Conservation (phyloP, 1,140 invertebrate genomes). For the Pentalonia nigronervosa region DNA sequence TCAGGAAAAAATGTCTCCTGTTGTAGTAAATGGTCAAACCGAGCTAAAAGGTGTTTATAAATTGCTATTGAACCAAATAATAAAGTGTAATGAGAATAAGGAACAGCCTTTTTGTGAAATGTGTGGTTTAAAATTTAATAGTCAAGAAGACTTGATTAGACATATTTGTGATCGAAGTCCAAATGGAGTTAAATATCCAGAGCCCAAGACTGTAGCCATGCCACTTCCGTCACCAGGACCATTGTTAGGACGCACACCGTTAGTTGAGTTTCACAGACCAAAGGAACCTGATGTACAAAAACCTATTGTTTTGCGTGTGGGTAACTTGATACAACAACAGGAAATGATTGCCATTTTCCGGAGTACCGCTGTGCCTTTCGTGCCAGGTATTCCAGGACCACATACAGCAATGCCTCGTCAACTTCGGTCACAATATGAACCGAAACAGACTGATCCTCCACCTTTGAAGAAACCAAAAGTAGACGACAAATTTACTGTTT, state of each 20-base stretch:
- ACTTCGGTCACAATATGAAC: constrained; percentile 48
- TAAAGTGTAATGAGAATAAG: constrained; percentile 39
- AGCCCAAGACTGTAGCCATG: constrained; percentile 74
- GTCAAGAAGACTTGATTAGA: constrained; percentile 19
- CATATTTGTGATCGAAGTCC: constrained; percentile 42
- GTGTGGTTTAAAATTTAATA: constrained; percentile 49
- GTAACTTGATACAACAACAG: constrained; percentile 39
- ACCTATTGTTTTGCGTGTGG: not conserved
- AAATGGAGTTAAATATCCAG: constrained; percentile 62
- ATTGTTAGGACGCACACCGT: constrained; percentile 77
- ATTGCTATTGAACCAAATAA: constrained; percentile 33
- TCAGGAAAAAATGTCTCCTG: not conserved
- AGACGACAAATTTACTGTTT: constrained; percentile 37
- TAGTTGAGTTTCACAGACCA: constrained; percentile 70
- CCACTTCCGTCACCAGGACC: constrained; percentile 66
- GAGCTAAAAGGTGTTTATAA: constrained; percentile 54
- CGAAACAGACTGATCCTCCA: constrained; percentile 50
- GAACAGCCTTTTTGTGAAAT: constrained; percentile 34
- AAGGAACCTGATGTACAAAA: constrained; percentile 35
- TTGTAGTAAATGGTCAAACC: constrained; percentile 30
- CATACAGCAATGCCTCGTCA: constrained; percentile 59
- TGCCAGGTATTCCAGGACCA: constrained; percentile 86
- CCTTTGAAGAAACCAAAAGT: constrained; percentile 59
- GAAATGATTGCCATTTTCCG: constrained; percentile 63
- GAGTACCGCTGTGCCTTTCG: constrained; percentile 78